Evolutionary conservation across 2,113 vertebrate species (phyloP).

Genomic region (Pycnonotus jocosus): DNA sequence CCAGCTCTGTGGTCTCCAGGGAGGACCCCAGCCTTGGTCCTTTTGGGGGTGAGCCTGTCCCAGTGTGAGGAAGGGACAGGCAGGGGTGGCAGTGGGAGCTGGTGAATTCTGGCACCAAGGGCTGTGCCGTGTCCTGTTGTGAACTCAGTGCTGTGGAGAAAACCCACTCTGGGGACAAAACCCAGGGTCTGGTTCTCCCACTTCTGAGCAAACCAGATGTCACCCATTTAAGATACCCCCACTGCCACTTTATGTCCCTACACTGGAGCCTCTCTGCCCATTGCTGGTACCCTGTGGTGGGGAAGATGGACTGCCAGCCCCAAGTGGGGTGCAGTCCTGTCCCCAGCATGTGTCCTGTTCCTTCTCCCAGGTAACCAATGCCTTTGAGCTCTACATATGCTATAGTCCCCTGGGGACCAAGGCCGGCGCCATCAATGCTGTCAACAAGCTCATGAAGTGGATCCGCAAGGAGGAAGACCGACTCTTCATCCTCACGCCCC

Average conservation of each 20-base stretch:
- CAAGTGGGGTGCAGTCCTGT: fast-evolving
- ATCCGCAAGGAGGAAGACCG: slow-evolving; percentile 96
- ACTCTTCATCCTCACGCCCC: slow-evolving; percentile 93
- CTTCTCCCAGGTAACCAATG: slow-evolving; percentile 85
- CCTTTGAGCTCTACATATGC: slow-evolving; percentile 96
- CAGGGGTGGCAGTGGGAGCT: not conserved
- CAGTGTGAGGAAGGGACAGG: not conserved
- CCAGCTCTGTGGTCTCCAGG: fast-evolving
- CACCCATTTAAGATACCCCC: not conserved
- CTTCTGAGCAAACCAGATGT: not conserved
- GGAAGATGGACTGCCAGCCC: not conserved
- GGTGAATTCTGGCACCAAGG: fast-evolving
- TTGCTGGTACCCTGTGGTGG: fast-evolving
- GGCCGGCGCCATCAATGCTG: slow-evolving; percentile 78
- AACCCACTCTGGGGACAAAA: not conserved
- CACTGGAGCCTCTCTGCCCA: not conserved
- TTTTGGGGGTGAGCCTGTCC: not conserved
- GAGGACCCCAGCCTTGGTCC: not conserved
- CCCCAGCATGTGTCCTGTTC: not conserved
- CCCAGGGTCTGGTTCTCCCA: not conserved
- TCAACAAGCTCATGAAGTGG: slow-evolving; percentile 96
- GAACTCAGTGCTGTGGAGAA: not conserved
- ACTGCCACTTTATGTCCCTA: not conserved
- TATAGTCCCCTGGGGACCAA: slow-evolving; percentile 96
- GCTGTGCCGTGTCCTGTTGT: fast-evolving